Evolutionary conservation across 64 coral and sea anemone species (phyloP), one percentile per base, ranked within the genome.

Genomic region (Montipora cactus): DNA sequence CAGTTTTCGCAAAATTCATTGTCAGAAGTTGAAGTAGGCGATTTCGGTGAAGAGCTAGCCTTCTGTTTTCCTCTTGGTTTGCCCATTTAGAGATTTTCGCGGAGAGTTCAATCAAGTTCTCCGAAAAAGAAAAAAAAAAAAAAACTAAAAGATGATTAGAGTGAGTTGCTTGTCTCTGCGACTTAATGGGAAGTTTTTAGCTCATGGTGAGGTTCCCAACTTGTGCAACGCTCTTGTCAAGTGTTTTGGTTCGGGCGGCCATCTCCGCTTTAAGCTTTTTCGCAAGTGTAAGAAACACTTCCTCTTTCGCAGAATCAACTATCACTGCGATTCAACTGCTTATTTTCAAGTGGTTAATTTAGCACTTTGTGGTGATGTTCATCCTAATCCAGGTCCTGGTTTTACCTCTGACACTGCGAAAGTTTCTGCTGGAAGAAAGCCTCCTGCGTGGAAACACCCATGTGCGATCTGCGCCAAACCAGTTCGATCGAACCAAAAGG

Each of bases 361-460:
- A 91, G 62, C 73, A 20, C 18, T 11, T 4, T 91, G 78, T 91
- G 89, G 89, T 15, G 89, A 91, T 82, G 62, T 91, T 5, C 89
- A 91, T 81, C 89, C 89, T 20, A 91, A 81, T 50, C 78, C 44
- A 51, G 78, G 89, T 81, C 74, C 81, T 76, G 46, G 67, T 16
- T 50, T 16, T 81, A n/a, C 44, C 4, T 68, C 79, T 44, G 61
- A 79, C 19, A 58, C 22, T 25, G n/a, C 55, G 28, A 28, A 28
- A 28, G 28, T 28, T 79, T n/a, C 22, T 10, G 21, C 10, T 45
- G 23, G 57, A 67, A 49, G 85, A 52, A 88, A 88, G 85, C 69
- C 69, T 67, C 85, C 85, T 48, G 75, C 69, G 61, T 88, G 85
- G 85, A 88, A 88, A 48, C 52, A 88, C 49, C 61, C 68, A 1